Base-by-base conservation (phyloP, 1,140 invertebrate genomes). In the Probaryconus sp. region DNA sequence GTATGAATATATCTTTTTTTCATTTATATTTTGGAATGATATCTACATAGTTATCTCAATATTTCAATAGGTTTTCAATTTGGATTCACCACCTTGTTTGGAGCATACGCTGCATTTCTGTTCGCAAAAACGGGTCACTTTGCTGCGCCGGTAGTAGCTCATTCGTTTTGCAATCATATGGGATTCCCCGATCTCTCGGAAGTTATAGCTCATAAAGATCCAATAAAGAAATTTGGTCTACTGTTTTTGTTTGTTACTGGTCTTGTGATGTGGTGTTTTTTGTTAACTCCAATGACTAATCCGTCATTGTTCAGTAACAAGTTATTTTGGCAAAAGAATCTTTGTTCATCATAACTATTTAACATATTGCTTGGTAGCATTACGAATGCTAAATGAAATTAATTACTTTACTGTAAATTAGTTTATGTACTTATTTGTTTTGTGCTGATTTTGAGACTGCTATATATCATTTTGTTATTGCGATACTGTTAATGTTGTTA, bases 81-180 rank as follows among this genome's bases (percentile, higher is more conserved):
- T 80, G 86, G 87, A 2, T 98, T 97, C 82, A 98, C 97, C 10
- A 96, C 95, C 37, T 80, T 98, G 14, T 98, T 98, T 89, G 97
- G 97, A 67, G 93, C 93, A 14, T 98, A 98, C 83, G 97, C 96
- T 9, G 94, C 96, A 16, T 97, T 93, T 83, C 85, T 98, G 35
- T 98, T 98, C 80, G 88, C 91, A 2, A 90, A 91, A 81, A 95
- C 93, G 38, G 90, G 96, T 53, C 96, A 98, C 83, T 91, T 98
- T 79, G 88, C 93, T 10, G 95, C 96, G 5, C 94, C 95, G n/a
- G 92, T 98, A 69, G 81, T 96, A 6, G 96, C 92, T 3, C 97
- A 98, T 84, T 93, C 95, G 1, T 97, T 98, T 84, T 98, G 97
- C 85, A 98, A 98, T 88, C 94, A 96, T 83, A 98, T 98, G 95